Conservation (phyloP, 2,113 vertebrate genomes). For the Alces alces region DNA sequence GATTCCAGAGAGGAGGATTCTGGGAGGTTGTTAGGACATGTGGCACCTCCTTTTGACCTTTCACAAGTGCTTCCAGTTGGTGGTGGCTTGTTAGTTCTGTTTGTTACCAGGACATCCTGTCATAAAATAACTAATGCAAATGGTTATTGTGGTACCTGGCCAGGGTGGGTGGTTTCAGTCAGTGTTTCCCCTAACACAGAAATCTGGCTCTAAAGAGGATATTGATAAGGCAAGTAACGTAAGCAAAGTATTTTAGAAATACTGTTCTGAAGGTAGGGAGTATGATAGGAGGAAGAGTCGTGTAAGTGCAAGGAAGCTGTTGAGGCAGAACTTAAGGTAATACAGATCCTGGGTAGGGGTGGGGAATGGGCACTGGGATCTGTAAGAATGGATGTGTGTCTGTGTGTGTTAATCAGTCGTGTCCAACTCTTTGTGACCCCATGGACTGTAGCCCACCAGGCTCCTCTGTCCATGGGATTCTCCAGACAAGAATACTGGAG, state of each 20-base stretch:
- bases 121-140: background rate
- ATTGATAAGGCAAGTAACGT: background rate
- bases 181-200: background rate
- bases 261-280: background rate
- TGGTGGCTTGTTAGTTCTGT: background rate
- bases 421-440: background rate
- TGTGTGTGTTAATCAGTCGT: background rate
- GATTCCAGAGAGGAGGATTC: background rate
- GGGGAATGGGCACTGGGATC: background rate
- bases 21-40: background rate
- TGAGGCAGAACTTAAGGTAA: background rate
- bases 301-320: background rate
- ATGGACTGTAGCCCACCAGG: background rate
- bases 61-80: background rate
- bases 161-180: background rate
- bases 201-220: background rate
- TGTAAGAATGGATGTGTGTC: background rate
- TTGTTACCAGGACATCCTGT: background rate
- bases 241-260: background rate
- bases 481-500: background rate
- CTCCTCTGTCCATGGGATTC: background rate
- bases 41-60: background rate
- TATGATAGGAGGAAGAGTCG: background rate
- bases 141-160: background rate
- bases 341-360: background rate